A percentile compares a stretch with the other conserved stretches of the same genome.
phyloP scores from a whole-genome alignment of 2,888 invertebrate genomes.

The Meandrusa payeni region DNA sequence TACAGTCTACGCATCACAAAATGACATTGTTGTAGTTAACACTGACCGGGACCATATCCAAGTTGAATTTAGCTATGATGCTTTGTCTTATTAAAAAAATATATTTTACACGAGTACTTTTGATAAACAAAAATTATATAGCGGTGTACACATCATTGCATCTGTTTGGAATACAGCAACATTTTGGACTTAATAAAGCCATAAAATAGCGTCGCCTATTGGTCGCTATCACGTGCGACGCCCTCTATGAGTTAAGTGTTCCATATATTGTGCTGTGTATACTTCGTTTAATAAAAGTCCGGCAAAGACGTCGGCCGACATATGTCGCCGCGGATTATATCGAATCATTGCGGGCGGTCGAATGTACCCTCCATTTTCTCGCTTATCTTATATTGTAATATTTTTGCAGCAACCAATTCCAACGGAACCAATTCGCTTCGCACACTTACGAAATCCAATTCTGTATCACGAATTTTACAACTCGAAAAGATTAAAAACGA shows the following conservation, averaged over 20 bases:
- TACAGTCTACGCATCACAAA: too few relatives aligned
- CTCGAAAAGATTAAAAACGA: constrained; percentile 22
- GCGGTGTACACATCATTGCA: too few relatives aligned
- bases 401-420: constrained; percentile 36
- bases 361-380: constrained; percentile 32
- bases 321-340: constrained; percentile 66
- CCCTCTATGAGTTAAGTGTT: constrained; percentile 11
- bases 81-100: too few relatives aligned
- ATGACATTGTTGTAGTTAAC: too few relatives aligned
- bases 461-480: constrained; percentile 23
- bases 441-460: constrained; percentile 25
- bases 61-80: too few relatives aligned
- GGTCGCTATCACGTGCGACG: constrained; percentile 8
- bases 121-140: too few relatives aligned
- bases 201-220: constrained; percentile 2
- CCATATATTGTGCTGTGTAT: constrained; percentile 19
- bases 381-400: constrained; percentile 41
- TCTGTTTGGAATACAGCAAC: too few relatives aligned
- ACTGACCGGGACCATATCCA: too few relatives aligned
- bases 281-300: constrained; percentile 64
- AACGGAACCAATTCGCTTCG: constrained; percentile 31
- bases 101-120: too few relatives aligned
- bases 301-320: constrained; percentile 53
- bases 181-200: constrained; percentile 30
- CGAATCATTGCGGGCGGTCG: constrained; percentile 56